Evolutionary conservation across 2,797 vertebrate genomes (phyloP), one percentile per base, ranked within the genome.

Genomic region (Emys orbicularis): DNA sequence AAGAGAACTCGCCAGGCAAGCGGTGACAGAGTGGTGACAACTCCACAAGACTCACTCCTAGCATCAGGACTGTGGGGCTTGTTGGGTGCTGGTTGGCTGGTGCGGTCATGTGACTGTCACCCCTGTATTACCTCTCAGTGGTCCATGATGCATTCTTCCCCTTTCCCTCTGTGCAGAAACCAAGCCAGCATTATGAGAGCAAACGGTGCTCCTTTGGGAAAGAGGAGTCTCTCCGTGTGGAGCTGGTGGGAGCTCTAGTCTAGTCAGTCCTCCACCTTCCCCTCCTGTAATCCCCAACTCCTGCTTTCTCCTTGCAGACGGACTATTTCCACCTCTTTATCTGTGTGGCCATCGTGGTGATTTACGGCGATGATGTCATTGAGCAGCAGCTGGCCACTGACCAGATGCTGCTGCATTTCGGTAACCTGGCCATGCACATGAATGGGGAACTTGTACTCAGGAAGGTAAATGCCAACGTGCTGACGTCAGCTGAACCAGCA

Each of bases 291-390:
- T 77, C 34, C 82, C 94, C 93, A 49, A 86, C 83, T 82, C 59
- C 92, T 87, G 53, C 87, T 77, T 92, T 92, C 90, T 93, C 84
- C 0, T 91, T 96, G n/a, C 96, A 99, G 99, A 99, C 99, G 0
- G 99, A 99, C 97, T 99, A 99, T 97, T 99, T 99, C 98, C 99
- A 99, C 98, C 99, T 99, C 89, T 99, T 99, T 92, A 98, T 99
- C 97, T 99, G 99, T 2, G 99, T 99, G 97, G 99, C 99, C 98
- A 99, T 99, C 86, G 99, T 99, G 91, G 99, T 99, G 93, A 98
- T 99, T 81, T 99, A 99, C 0, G 99, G 99, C 37, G 99, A 99
- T 25, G 99, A 99, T 0, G 99, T 99, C 95, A 99, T 99, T 0
- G 99, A 99, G 74, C 99, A 99, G 89, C 99, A 99, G 97, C 98